Base-by-base conservation (phyloP, 2,797 vertebrate genomes). In the Masticophis lateralis region DNA sequence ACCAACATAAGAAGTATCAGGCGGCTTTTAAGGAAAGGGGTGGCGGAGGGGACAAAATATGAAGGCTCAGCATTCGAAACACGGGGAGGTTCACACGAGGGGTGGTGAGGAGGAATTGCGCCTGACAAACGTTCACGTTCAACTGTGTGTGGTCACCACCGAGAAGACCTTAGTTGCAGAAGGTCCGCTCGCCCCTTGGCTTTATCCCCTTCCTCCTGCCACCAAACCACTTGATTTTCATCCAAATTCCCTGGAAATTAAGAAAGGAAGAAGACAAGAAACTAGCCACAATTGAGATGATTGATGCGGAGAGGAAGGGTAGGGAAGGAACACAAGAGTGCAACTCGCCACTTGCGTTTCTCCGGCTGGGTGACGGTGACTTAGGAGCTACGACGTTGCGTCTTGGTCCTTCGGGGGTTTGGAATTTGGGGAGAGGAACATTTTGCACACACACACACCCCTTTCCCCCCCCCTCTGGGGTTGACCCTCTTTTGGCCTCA, bases 211-310 rank as follows among this genome's bases (percentile, higher is more conserved):
- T 43, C 20, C 89, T n/a, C 89, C 61, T 87, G 55, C 43, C 61
- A 87, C 59, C 57, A 89, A 55, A 66, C 69, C 90, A 53, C 74
- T n/a, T 59, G 16, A 12, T 37, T 66, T 86, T 88, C 59, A 89
- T 91, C 90, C 61, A 5, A 83, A 56, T 32, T 28, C 55, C 69
- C 93, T 91, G 87, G 69, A 86, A 86, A 89, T 57, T 18, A 43
- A 86, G 74, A 74, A 60, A 63, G 66, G 74, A 28, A 86, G 59
- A 69, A 93, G 43, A 60, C 79, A 32, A 87, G 53, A 20, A 88
- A 93, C 51, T 18, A 93, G 7, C 79, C 83, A 92, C 93, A 69
- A 91, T 11, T 91, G 93, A 94, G 91, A 92, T 91, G 93, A 47
- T 91, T 43, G 86, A 89, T 92, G 91, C 11, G 61, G 32, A 88